Evolutionary conservation across 2,888 invertebrate species (phyloP).

Genomic region (Ennomos fuscantarius): DNA sequence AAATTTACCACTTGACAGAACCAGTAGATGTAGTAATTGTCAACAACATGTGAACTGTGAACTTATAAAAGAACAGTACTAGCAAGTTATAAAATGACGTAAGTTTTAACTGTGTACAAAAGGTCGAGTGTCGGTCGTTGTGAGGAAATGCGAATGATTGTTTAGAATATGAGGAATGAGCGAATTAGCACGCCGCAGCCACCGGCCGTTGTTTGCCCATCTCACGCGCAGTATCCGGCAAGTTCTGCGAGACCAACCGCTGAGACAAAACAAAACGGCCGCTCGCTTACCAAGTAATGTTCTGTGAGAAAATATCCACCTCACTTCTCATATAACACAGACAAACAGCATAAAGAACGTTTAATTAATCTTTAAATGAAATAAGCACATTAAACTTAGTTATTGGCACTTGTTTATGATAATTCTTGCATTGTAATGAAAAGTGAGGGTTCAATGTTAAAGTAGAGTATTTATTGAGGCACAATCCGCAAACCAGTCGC

Average conservation of each 20-base stretch:
- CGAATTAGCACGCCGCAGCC: conserved; percentile 57
- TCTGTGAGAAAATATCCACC: conserved; percentile 10
- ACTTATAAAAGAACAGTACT: not conserved
- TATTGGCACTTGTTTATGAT: not conserved
- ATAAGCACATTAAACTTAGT: not conserved
- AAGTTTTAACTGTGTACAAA: conserved; percentile 23
- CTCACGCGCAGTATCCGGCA: conserved; percentile 70
- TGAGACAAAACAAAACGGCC: conserved; percentile 47
- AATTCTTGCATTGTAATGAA: conserved; percentile 3
- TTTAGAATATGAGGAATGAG: conserved; percentile 57
- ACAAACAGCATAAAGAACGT: too few relatives aligned
- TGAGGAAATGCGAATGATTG: conserved; percentile 51
- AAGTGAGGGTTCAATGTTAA: conserved; percentile 3
- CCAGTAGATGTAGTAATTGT: too few relatives aligned
- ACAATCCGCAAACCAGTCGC: conserved; percentile 18
- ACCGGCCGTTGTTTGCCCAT: conserved; percentile 66
- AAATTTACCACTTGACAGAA: too few relatives aligned
- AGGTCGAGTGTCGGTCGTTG: conserved; percentile 22
- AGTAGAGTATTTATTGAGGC: conserved; percentile 12
- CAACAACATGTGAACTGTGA: too few relatives aligned
- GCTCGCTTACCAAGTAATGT: conserved; percentile 19
- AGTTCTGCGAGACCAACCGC: conserved; percentile 24
- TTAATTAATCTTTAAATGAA: too few relatives aligned
- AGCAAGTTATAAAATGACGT: conserved; percentile 7
- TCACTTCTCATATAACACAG: not conserved